Evolutionary conservation across 2,113 vertebrate species (phyloP), one percentile per base, ranked within the genome.

Genomic region (Burhinus oedicnemus): DNA sequence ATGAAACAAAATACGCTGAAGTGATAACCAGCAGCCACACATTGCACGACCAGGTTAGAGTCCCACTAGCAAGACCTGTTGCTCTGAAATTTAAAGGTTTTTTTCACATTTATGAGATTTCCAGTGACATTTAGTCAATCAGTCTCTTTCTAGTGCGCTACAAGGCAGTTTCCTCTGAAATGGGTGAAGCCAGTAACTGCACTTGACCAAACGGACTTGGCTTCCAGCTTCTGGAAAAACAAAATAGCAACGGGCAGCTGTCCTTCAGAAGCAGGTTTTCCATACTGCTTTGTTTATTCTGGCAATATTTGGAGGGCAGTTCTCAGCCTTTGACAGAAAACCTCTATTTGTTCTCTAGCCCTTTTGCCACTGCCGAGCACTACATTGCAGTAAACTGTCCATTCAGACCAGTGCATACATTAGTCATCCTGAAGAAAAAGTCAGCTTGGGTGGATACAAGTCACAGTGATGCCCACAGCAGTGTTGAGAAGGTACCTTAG

Each of bases 101-200:
- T 90, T 96, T 96, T 87, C 34, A 58, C 60, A 55, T 79, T 95
- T 95, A 95, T 96, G 95, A 97, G 93, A 96, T 97, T 97, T 97
- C 61, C 79, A 95, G 38, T 89, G 90, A 93, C 93, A 96, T 89
- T 97, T 83, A 93, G 70, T 93, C 22, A 96, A 89, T 77, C 69
- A 89, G 78, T 96, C 77, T 97, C 75, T 27, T 62, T 96, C 93
- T 90, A 75, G 89, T 87, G 66, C 71, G 84, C 15, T 74, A 58
- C 38, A 83, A 82, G 86, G 87, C 16, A 64, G 62, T 61, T 66
- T 91, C 47, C 72, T 89, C 42, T 93, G 69, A 96, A 97, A 96
- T 11, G 13, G 54, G 19, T 42, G 25, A 96, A 97, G 64, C 55
- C 44, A 42, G 93, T 90, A 83, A 87, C 75, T 91, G 72, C 47